phyloP scores from a whole-genome alignment of 1,140 invertebrate species.

The Brachionus calyciflorus region DNA sequence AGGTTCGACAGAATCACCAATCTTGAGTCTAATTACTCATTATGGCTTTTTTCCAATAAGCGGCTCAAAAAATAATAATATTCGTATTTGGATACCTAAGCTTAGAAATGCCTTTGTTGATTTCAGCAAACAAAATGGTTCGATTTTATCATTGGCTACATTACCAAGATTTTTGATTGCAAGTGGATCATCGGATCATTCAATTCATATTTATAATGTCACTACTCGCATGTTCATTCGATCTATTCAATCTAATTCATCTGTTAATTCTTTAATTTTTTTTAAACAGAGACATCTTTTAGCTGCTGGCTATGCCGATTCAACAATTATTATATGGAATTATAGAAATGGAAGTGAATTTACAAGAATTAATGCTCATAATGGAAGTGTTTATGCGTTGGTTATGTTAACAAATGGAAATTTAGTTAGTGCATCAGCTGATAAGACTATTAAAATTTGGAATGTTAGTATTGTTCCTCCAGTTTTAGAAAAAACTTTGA shows the following conservation, averaged over 20 bases:
- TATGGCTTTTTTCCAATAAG: neutral
- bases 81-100: neutral
- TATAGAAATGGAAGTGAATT: neutral
- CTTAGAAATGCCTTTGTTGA: neutral
- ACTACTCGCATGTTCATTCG: neutral
- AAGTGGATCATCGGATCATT: neutral
- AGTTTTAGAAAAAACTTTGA: neutral
- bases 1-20: neutral
- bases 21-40: neutral
- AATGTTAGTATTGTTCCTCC: neutral
- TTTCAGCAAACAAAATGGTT: neutral
- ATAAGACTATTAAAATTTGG: too few relatives aligned
- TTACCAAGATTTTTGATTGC: neutral
- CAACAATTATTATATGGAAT: neutral
- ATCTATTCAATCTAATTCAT: neutral
- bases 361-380: conserved; percentile 76
- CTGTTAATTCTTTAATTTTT: neutral
- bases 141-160: neutral
- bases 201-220: neutral
- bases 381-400: neutral
- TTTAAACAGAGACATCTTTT: too few relatives aligned
- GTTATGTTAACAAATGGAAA: neutral
- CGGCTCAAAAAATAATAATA: neutral
- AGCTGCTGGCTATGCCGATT: neutral
- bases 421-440: neutral